Conservation (phyloP, 37 sponge, comb jelly and placozoan species). For the Hexactinellida sp. region DNA sequence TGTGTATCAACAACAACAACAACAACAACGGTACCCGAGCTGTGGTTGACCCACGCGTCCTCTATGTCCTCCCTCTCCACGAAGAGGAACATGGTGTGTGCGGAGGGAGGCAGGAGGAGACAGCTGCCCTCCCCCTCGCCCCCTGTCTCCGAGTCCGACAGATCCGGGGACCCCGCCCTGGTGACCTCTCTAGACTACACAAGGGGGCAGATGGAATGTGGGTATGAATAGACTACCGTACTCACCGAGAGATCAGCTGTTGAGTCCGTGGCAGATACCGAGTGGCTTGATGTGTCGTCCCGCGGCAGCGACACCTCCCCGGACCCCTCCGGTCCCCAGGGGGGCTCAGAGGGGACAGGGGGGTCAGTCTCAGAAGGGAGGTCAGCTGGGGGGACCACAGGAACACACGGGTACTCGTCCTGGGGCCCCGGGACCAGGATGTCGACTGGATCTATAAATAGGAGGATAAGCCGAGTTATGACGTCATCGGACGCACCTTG, state of each 20-base stretch:
- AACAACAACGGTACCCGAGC: not conserved
- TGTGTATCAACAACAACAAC: not conserved
- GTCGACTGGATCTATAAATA: not conserved
- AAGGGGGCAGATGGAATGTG: too few relatives aligned
- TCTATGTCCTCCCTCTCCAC: not conserved
- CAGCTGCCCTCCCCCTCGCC: not conserved
- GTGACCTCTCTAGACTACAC: not conserved
- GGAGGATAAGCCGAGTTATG: not conserved
- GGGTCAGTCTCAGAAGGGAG: not conserved
- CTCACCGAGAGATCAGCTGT: not conserved
- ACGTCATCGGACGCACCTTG: not conserved
- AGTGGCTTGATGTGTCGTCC: not conserved
- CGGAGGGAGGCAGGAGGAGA: not conserved
- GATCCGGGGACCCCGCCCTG: not conserved
- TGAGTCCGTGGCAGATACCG: not conserved
- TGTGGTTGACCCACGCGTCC: slow-evolving; percentile 18
- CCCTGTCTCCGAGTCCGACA: slow-evolving; percentile 5
- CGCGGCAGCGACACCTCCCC: not conserved
- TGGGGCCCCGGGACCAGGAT: not conserved
- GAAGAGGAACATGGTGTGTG: not conserved
- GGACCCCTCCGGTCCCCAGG: not conserved
- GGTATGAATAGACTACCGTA: too few relatives aligned
- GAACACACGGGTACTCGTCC: not conserved
- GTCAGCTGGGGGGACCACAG: not conserved
- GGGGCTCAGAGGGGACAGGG: not conserved